phyloP scores from a whole-genome alignment of 1,140 invertebrate species.

The Philopotamus ludificatus region DNA sequence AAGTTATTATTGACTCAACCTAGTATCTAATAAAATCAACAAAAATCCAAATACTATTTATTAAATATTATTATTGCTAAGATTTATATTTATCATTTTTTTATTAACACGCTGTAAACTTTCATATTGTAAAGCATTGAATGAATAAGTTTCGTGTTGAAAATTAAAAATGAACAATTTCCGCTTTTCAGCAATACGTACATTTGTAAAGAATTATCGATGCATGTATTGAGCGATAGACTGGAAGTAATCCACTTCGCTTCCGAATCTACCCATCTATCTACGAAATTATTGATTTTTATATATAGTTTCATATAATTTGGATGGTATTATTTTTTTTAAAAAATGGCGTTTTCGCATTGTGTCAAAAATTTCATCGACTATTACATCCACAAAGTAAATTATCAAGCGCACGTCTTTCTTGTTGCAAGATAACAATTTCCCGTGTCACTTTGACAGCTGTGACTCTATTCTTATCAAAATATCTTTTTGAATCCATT shows the following conservation, averaged over 20 bases:
- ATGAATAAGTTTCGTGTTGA: background rate
- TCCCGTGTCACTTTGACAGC: conserved; percentile 23
- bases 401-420: background rate
- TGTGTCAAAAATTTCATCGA: no score
- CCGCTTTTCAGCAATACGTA: conserved; percentile 2
- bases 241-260: conserved; percentile 34
- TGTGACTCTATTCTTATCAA: conserved; percentile 15
- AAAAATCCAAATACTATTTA: background rate
- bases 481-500: conserved; percentile 29
- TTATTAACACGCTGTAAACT: background rate
- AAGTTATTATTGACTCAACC: no score
- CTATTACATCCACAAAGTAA: background rate
- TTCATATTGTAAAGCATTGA: background rate
- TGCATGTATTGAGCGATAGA: conserved; percentile 37
- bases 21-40: background rate
- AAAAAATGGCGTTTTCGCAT: no score
- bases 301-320: no score
- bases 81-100: background rate
- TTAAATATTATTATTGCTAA: background rate
- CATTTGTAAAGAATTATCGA: conserved; percentile 38
- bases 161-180: conserved; percentile 1
- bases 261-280: conserved; percentile 18
- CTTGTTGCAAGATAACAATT: conserved; percentile 5
- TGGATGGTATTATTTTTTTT: no score
- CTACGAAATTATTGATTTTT: conserved; percentile 7